Conservation (phyloP, 2,888 invertebrate genomes). For the Molorchus minor region DNA sequence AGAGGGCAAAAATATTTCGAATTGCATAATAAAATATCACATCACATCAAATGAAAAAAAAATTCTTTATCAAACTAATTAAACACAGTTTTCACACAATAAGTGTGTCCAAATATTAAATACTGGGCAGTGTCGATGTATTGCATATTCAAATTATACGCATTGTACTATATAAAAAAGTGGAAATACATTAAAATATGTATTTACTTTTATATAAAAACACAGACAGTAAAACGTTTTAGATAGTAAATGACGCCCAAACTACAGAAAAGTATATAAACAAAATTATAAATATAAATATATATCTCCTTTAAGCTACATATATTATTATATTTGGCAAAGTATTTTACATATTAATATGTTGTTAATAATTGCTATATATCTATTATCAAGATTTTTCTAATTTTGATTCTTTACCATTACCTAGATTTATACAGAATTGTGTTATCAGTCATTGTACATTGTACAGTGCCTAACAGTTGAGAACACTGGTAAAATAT, state of each 20-base stretch:
- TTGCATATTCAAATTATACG: constrained; percentile 33
- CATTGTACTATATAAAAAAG: constrained; percentile 28
- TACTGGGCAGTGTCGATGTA: constrained; percentile 34
- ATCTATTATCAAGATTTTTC: constrained; percentile 12
- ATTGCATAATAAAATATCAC: constrained; percentile 1
- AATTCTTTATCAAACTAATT: not conserved
- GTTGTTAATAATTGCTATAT: constrained; percentile 17
- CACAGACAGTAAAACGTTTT: constrained; percentile 2
- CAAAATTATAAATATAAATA: constrained; percentile 5
- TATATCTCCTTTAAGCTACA: constrained; percentile 4
- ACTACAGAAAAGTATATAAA: constrained; percentile 18
- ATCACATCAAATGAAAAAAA: not conserved
- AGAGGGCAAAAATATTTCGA: constrained; percentile 1
- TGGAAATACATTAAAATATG: constrained; percentile 30
- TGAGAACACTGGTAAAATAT: constrained; percentile 33
- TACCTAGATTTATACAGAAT: constrained; percentile 41
- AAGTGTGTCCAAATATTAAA: constrained; percentile 4
- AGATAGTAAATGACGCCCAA: constrained; percentile 13
- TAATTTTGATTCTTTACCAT: constrained; percentile 37
- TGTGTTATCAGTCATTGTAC: constrained; percentile 56
- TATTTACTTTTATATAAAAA: constrained; percentile 13
- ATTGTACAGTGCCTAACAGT: constrained; percentile 51
- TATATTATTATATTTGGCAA: constrained; percentile 21
- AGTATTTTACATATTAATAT: constrained; percentile 25
- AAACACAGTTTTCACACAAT: constrained; percentile 3